Evolutionary conservation across 37 sponge, comb jelly and placozoan genomes (phyloP), one percentile per base, ranked within the genome.

Genomic region (Halisarca cf. caerulea): DNA sequence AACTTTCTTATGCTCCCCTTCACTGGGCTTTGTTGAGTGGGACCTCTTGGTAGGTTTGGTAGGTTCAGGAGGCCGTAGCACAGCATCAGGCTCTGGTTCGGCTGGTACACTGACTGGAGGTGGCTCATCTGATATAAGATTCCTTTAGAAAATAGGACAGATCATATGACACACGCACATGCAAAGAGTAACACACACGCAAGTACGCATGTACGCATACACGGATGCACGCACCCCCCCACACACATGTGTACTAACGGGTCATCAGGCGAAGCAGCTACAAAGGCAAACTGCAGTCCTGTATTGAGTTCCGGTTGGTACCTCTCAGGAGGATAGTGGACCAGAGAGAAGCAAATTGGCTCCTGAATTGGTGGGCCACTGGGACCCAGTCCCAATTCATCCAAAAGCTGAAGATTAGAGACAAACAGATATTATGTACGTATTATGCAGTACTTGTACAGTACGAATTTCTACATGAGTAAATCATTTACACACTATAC

Each of bases 321-420:
- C 43, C 97, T 73, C 81, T 93, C 89, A 21, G 84, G 55, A 43
- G 97, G 93, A 39, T 85, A 89, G 21, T 84, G 85, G 57, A 81
- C 88, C 51, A 97, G 91, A 35, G 94, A 90, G 66, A 97, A 90
- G 2, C 73, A 59, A 20, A 86, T 83, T 20, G 97, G 97, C 0
- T 72, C 84, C 8, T 90, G 89, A 27, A 97, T 88, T 28, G 97
- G 95, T 39, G 87, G 89, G 24, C 97, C 97, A 84, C 72, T 57
- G 27, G 93, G 91, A 61, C 95, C 91, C 72, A 94, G 57, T 40
- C 97, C 97, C 86, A 97, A 38, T 33, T 80, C 93, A 36, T 94
- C 86, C 44, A 97, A 73, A 1, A 97, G 80, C 86, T 92, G 60
- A 36, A 53, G 33, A 20, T 2, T 32, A 6, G 32, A 34, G 20